A percentile compares a stretch with the other conserved stretches of the same genome.
These are phyloP conservation scores for Vanacampus margaritifer DNA, from an alignment of 2,113 vertebrate genomes.

Conservation along the genomic window DNA sequence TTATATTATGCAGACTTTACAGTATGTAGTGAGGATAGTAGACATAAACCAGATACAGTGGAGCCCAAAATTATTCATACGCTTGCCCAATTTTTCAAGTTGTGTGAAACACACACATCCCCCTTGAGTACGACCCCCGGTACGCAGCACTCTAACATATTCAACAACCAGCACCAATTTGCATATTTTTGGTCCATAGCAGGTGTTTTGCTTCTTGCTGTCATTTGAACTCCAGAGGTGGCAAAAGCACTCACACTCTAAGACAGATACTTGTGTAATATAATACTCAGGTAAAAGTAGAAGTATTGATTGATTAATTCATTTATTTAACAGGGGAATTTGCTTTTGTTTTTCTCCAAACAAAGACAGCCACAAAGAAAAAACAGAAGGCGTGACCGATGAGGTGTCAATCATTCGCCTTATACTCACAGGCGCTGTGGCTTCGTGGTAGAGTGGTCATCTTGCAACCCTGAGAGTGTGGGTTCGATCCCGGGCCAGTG, in stretches of 20 bases:
- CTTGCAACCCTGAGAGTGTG: too few relatives aligned
- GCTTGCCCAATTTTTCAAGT: neutral
- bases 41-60: neutral
- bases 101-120: neutral
- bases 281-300: neutral
- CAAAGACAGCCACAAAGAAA: too few relatives aligned
- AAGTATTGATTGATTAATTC: neutral
- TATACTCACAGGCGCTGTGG: neutral
- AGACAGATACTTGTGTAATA: neutral
- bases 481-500: too few relatives aligned
- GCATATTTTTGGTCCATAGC: neutral
- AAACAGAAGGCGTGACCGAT: neutral
- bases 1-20: neutral
- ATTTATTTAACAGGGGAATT: neutral
- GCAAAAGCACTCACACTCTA: neutral
- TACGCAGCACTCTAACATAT: neutral
- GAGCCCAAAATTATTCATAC: conserved; percentile 1
- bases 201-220: neutral
- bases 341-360: too few relatives aligned
- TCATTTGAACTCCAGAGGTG: neutral
- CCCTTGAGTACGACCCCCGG: neutral
- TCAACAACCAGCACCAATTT: neutral
- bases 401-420: neutral
- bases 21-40: neutral
- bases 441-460: too few relatives aligned